phyloP scores from a whole-genome alignment of 2,113 vertebrate species.

The Oplegnathus fasciatus region DNA sequence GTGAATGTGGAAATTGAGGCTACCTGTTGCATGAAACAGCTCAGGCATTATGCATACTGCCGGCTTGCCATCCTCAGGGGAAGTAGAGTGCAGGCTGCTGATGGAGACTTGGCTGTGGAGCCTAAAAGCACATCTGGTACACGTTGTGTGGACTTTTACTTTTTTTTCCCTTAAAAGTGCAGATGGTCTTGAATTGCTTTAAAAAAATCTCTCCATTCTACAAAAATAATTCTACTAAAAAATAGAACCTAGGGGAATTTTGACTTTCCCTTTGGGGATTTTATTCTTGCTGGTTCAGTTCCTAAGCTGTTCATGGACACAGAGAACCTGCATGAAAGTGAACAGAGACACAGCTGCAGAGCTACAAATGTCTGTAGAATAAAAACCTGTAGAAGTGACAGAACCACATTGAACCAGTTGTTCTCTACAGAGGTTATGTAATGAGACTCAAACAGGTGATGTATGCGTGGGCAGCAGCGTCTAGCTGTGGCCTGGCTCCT shows the following conservation, averaged over 20 bases:
- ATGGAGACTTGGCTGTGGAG: constrained; percentile 78
- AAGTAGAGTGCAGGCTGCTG: constrained; percentile 73
- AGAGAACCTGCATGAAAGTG: constrained; percentile 25
- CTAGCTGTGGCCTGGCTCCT: constrained; percentile 55
- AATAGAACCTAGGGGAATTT: constrained; percentile 54
- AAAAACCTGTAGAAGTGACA: constrained; percentile 44
- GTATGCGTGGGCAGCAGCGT: constrained; percentile 57
- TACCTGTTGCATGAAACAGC: constrained; percentile 85
- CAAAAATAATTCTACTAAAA: constrained; percentile 44
- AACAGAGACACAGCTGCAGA: constrained; percentile 45
- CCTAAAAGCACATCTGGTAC: constrained; percentile 83
- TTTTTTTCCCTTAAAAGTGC: constrained; percentile 58
- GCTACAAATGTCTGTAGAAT: constrained; percentile 9
- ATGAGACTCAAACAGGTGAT: constrained; percentile 70
- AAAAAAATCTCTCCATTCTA: constrained; percentile 47
- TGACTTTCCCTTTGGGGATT: constrained; percentile 39
- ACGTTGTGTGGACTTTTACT: constrained; percentile 68
- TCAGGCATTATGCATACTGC: constrained; percentile 81
- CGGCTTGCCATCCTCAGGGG: constrained; percentile 74
- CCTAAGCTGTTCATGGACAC: constrained; percentile 29
- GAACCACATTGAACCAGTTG: constrained; percentile 50
- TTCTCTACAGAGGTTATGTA: constrained; percentile 66
- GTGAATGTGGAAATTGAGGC: constrained; percentile 69
- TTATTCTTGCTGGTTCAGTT: constrained; percentile 58
- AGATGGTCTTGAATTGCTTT: constrained; percentile 77